Evolutionary conservation across 2,797 vertebrate genomes (phyloP), one percentile per base, ranked within the genome.

Genomic region (Gadopsis bispinosus): DNA sequence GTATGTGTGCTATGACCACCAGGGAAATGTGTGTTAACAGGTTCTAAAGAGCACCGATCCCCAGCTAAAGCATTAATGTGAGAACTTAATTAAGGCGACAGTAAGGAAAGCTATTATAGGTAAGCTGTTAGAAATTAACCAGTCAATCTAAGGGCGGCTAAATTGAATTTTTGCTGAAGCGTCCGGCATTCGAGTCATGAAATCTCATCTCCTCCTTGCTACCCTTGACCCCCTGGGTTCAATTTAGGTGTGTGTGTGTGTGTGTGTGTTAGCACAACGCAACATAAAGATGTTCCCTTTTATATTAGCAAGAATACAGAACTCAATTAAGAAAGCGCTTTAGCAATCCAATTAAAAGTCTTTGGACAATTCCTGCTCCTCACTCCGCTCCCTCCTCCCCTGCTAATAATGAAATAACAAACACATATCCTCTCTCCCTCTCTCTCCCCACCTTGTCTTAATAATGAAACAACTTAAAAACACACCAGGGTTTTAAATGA

Each of bases 1-100:
- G 39, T 14, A 5, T 62, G 47, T 55, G 48, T 67, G 33, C 93
- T 90, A 90, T 95, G 96, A 96, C 95, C 96, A 95, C 94, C 77
- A 84, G 95, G 96, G 96, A 97, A 95, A 96, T 93, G 94, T 93
- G 92, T 90, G 93, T 93, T 96, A 96, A 96, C 88, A 93, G 93
- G 93, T 91, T 94, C 90, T 93, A 95, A 95, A 88, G 87, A 83
- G 93, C 85, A 86, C 73, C 54, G 69, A 88, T 91, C 89, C 89
- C 88, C 77, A 72, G 85, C 87, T 85, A 90, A 81, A 88, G 84
- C 93, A 94, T 93, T 96, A 95, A 95, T 91, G 95, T 95, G 92
- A 96, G 95, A 95, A 95, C 95, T 97, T 97, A 97, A 97, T 98
- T 99, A 97, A 97, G 96, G 95, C 93, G 83, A 94, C 94, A 96